These are phyloP conservation scores for Metallyticus violacea DNA, from an alignment of 2,888 invertebrate genomes.

Conservation along the genomic window DNA sequence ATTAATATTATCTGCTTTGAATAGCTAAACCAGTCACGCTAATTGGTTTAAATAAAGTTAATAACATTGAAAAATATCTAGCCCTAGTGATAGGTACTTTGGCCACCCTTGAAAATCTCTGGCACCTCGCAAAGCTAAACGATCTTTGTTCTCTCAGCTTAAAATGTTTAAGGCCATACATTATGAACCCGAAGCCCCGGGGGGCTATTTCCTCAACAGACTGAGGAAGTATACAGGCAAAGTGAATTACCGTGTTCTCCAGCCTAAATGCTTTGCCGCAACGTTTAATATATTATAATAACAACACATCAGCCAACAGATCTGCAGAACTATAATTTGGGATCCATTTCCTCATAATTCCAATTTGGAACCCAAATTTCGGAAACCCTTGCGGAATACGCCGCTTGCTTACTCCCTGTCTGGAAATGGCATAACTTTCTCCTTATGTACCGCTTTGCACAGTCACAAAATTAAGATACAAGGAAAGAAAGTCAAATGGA, in stretches of 20 bases:
- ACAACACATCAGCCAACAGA: not conserved
- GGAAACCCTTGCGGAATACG: not conserved
- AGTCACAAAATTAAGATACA: too few species aligned
- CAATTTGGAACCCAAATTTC: not conserved
- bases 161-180: conserved; percentile 25
- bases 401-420: not conserved
- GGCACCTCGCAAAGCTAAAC: not conserved
- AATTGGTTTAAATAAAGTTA: too few species aligned
- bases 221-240: not conserved
- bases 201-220: not conserved
- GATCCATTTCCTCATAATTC: not conserved
- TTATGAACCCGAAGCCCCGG: conserved; percentile 2
- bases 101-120: not conserved
- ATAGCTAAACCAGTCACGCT: too few species aligned
- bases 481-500: too few species aligned
- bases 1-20: too few species aligned
- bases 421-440: too few species aligned
- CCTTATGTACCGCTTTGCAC: too few species aligned
- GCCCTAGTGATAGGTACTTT: too few species aligned
- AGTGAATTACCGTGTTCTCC: not conserved
- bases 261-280: not conserved
- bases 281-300: not conserved
- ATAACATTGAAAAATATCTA: too few species aligned
- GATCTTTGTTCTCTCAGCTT: conserved; percentile 23
- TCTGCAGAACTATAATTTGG: not conserved